Evolutionary conservation across 2,113 vertebrate genomes (phyloP).

Genomic region (Polypterus senegalus): DNA sequence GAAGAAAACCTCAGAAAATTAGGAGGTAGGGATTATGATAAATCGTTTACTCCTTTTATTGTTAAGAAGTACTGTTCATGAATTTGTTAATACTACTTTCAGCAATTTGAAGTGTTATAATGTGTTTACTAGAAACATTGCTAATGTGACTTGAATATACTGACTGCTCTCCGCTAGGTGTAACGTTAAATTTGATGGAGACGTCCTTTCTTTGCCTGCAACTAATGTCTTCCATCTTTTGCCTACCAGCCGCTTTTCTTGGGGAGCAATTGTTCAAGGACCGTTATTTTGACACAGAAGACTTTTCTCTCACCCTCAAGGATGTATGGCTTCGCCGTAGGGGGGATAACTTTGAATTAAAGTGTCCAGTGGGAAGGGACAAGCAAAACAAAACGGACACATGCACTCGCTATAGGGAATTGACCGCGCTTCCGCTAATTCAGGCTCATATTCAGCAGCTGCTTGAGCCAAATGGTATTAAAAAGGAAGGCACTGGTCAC

Average conservation of each 20-base stretch:
- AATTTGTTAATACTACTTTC: no score
- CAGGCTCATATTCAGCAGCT: conserved; percentile 9
- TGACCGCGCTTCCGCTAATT: conserved; percentile 43
- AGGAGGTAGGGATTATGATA: conserved; percentile 29
- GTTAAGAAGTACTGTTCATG: no score
- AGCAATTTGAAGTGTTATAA: no score
- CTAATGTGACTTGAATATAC: no score
- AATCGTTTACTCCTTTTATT: background rate
- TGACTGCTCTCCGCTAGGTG: no score
- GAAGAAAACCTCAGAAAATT: conserved; percentile 38
- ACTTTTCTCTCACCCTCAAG: conserved; percentile 41
- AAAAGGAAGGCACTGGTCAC: no score
- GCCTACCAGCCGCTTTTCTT: conserved; percentile 26
- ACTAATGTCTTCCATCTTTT: background rate
- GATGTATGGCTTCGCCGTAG: conserved; percentile 53
- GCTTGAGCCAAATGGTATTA: no score
- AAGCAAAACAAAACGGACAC: conserved; percentile 12
- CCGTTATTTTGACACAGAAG: conserved; percentile 47
- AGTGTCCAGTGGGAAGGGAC: conserved; percentile 28
- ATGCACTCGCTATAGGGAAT: conserved; percentile 51
- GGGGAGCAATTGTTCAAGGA: conserved; percentile 40
- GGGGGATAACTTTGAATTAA: conserved; percentile 51
- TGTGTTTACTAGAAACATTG: no score
- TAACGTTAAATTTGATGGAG: no score
- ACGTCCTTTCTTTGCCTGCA: no score